These are phyloP conservation scores for Pseudomyrmex sp. DNA, from an alignment of 1,140 invertebrate genomes.

Conservation along the genomic window DNA sequence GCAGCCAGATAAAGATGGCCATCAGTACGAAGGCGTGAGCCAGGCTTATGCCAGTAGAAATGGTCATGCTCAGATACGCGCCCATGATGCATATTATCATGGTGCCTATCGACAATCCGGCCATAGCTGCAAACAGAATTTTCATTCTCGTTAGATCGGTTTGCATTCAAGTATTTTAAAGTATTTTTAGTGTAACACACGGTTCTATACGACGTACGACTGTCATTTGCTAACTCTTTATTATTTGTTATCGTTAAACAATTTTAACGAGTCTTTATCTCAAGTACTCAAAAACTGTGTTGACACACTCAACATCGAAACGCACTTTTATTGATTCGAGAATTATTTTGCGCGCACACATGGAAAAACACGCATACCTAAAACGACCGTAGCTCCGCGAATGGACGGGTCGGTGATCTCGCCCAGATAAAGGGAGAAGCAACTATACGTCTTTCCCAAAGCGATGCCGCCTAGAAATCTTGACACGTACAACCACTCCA, in stretches of 20 bases:
- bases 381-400: conserved; percentile 88
- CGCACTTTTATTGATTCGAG: too few species aligned
- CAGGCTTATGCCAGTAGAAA: conserved; percentile 85
- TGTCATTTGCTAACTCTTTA: too few species aligned
- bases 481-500: conserved; percentile 85
- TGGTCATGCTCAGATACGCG: conserved; percentile 86
- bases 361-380: conserved; percentile 77
- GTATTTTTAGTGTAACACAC: too few species aligned
- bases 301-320: too few species aligned
- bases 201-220: too few species aligned
- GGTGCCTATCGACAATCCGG: conserved; percentile 86
- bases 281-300: too few species aligned
- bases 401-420: conserved; percentile 89
- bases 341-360: conserved; percentile 74
- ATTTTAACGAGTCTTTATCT: too few species aligned
- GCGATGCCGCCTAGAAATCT: conserved; percentile 87
- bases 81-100: conserved; percentile 89
- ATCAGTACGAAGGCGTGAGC: conserved; percentile 86
- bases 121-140: conserved; percentile 70
- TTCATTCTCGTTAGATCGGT: too few species aligned
- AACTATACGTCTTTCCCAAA: conserved; percentile 88
- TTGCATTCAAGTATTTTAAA: too few species aligned
- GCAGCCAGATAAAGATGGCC: conserved; percentile 88
- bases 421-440: conserved; percentile 89
- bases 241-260: too few species aligned